Conservation (phyloP, 1,140 invertebrate genomes). For the Whitmania pigra region DNA sequence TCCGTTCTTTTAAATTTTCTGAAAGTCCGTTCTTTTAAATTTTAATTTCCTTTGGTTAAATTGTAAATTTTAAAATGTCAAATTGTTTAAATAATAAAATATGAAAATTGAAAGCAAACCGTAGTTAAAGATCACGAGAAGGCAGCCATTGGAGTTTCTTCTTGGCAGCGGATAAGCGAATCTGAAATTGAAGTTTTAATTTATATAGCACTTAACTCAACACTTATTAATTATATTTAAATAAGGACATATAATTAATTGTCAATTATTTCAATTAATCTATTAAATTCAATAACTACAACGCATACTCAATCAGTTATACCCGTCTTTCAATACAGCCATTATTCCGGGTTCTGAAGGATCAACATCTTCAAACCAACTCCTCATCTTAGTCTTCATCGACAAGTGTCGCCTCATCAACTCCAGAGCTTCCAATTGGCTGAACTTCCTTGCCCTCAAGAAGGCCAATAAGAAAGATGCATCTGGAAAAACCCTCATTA, state of each 20-base stretch:
- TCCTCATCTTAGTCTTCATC: slow-evolving; percentile 15
- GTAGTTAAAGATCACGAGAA: slow-evolving; percentile 7
- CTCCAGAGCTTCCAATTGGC: slow-evolving; percentile 17
- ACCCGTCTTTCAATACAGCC: slow-evolving; percentile 22
- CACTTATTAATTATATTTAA: too few species aligned
- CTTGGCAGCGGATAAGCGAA: not conserved
- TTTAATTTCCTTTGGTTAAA: not conserved
- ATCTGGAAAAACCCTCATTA: not conserved
- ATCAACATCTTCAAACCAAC: slow-evolving; percentile 24
- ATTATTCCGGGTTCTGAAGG: slow-evolving; percentile 11
- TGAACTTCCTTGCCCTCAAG: slow-evolving; percentile 23
- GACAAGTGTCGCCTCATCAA: slow-evolving; percentile 16
- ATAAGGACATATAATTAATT: too few species aligned
- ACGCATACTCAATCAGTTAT: not conserved
- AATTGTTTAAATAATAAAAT: not conserved
- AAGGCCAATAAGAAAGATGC: slow-evolving; percentile 17
- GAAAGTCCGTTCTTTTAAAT: too few species aligned
- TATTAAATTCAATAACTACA: too few species aligned
- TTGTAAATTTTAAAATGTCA: not conserved
- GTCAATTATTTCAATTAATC: too few species aligned
- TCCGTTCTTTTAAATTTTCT: too few species aligned
- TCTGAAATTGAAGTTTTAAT: not conserved
- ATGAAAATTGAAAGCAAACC: not conserved
- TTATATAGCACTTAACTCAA: too few species aligned
- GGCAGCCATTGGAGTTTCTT: slow-evolving; percentile 4